A percentile compares a stretch with the other conserved stretches of the same genome.
These are phyloP conservation scores for Calliopum simillimum DNA, from an alignment of 2,888 invertebrate genomes.

Conservation along the genomic window DNA sequence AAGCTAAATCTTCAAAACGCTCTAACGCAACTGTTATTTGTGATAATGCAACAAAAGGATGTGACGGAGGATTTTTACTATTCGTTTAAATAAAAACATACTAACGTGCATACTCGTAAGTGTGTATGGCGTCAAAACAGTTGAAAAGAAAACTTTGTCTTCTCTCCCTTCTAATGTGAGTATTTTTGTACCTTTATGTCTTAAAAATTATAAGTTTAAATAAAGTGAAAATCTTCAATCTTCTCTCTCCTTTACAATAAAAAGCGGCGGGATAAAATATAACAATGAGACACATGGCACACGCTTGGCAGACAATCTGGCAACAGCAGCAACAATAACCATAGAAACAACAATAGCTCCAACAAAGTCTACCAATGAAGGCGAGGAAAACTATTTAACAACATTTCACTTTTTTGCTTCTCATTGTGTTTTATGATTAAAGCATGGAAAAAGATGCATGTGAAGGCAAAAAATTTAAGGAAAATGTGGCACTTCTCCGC, in stretches of 20 bases:
- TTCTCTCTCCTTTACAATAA: neutral
- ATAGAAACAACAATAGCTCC: conserved; percentile 35
- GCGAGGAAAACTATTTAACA: conserved; percentile 22
- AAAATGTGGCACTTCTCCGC: conserved; percentile 26
- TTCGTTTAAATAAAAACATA: too few relatives aligned
- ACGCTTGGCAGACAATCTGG: conserved; percentile 32
- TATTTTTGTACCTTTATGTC: too few relatives aligned
- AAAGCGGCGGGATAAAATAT: neutral
- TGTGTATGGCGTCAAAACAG: too few relatives aligned
- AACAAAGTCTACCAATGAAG: conserved; percentile 17
- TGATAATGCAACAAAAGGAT: too few relatives aligned
- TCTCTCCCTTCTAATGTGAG: too few relatives aligned
- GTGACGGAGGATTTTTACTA: too few relatives aligned
- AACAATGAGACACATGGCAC: conserved; percentile 30
- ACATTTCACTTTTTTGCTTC: neutral
- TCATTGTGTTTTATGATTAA: neutral
- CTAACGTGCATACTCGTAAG: too few relatives aligned
- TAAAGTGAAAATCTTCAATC: conserved; percentile 21
- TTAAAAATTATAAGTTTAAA: too few relatives aligned
- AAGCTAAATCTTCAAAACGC: too few relatives aligned
- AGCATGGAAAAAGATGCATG: conserved; percentile 23
- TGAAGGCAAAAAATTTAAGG: neutral
- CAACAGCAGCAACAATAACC: conserved; percentile 26
- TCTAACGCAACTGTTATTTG: too few relatives aligned
- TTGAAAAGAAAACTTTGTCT: too few relatives aligned